Evolutionary conservation across 2,888 invertebrate species (phyloP).

Genomic region (Chirona hameri): DNA sequence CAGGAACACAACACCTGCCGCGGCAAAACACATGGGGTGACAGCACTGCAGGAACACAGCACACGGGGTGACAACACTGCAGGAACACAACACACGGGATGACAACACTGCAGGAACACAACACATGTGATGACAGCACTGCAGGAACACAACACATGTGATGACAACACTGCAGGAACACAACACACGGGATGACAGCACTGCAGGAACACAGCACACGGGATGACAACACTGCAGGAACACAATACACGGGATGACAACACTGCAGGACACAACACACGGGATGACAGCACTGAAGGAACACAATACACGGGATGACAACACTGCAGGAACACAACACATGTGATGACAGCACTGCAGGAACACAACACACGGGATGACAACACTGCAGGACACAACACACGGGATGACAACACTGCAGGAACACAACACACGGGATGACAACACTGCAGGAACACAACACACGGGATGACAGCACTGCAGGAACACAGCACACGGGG

Average conservation of each 20-base stretch:
- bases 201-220: conserved; percentile 49
- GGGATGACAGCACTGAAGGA: conserved; percentile 68
- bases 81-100: too few relatives aligned
- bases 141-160: conserved; percentile 32
- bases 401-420: conserved; percentile 60
- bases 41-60: conserved; percentile 86
- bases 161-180: conserved; percentile 76
- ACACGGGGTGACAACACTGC: too few relatives aligned
- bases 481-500: conserved; percentile 86
- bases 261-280: conserved; percentile 50
- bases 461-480: conserved; percentile 58
- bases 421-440: conserved; percentile 86
- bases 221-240: conserved; percentile 71
- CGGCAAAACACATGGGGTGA: too few relatives aligned
- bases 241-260: too few relatives aligned
- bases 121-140: too few relatives aligned
- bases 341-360: conserved; percentile 63
- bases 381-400: conserved; percentile 52
- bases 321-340: conserved; percentile 51
- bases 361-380: conserved; percentile 88
- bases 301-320: too few relatives aligned
- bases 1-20: conserved; percentile 80
- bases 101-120: conserved; percentile 81
- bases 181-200: too few relatives aligned
- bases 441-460: conserved; percentile 53